phyloP scores from a whole-genome alignment of 2,888 invertebrate genomes.

The Acanthosepion esculentum region DNA sequence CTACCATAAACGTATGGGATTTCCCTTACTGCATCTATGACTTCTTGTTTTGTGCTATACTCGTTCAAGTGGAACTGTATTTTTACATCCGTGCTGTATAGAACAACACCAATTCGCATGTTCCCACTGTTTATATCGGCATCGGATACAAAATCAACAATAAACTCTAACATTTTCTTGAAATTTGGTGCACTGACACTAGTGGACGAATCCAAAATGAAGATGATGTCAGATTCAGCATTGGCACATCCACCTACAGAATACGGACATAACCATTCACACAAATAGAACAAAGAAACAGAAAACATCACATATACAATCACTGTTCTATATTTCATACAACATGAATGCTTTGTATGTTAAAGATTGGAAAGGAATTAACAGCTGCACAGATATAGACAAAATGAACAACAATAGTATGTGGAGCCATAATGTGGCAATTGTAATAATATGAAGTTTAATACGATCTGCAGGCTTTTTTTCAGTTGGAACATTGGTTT shows the following conservation, averaged over 20 bases:
- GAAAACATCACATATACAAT: background rate
- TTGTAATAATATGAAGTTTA: too few species aligned
- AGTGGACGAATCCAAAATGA: constrained; percentile 69
- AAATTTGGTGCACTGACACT: constrained; percentile 65
- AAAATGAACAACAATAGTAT: too few species aligned
- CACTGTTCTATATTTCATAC: background rate
- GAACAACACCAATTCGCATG: constrained; percentile 60
- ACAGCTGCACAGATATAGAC: background rate
- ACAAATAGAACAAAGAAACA: background rate
- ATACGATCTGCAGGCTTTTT: too few species aligned
- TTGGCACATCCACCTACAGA: constrained; percentile 46
- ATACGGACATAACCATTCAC: constrained; percentile 10
- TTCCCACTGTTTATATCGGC: constrained; percentile 59
- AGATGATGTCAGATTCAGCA: constrained; percentile 62
- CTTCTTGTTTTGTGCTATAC: constrained; percentile 53
- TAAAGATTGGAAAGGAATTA: background rate
- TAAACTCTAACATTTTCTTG: constrained; percentile 59
- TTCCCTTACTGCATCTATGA: constrained; percentile 60
- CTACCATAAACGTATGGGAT: constrained; percentile 66
- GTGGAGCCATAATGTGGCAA: too few species aligned
- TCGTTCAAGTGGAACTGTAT: constrained; percentile 57
- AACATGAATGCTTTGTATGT: background rate
- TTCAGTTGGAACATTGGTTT: too few species aligned
- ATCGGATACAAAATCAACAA: constrained; percentile 58
- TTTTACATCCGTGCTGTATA: constrained; percentile 58